phyloP scores from a whole-genome alignment of 2,888 invertebrate species.

The Netelia inedita region DNA sequence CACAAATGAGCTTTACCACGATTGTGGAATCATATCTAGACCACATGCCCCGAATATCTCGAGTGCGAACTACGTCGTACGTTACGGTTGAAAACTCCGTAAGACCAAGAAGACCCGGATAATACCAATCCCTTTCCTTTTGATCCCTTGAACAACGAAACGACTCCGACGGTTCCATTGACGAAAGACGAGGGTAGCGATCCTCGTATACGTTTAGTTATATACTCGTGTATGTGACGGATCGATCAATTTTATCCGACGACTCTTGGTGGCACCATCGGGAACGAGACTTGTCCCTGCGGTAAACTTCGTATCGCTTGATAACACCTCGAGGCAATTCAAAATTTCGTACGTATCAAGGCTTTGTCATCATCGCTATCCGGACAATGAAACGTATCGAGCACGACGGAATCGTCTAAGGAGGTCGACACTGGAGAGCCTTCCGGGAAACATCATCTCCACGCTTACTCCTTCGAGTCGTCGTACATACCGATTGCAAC shows the following conservation, averaged over 20 bases:
- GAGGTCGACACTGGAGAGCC: too few relatives aligned
- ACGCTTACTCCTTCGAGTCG: too few relatives aligned
- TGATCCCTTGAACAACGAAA: background rate
- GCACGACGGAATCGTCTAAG: too few relatives aligned
- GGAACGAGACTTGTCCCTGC: too few relatives aligned
- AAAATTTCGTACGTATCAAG: background rate
- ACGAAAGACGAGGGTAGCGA: background rate
- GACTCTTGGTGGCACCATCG: background rate
- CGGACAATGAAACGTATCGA: background rate
- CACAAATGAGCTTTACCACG: conserved; percentile 47
- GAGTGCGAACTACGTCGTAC: background rate
- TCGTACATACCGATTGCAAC: too few relatives aligned
- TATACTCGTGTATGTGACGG: too few relatives aligned
- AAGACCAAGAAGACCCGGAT: background rate
- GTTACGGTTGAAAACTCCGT: background rate
- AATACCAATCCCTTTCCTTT: too few relatives aligned
- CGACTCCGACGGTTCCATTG: background rate
- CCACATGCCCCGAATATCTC: conserved; percentile 27
- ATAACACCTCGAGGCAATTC: conserved; percentile 14
- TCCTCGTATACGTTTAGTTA: background rate
- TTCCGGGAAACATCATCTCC: too few relatives aligned
- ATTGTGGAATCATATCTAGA: conserved; percentile 40
- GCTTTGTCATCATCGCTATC: background rate
- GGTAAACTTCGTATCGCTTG: conserved; percentile 20
- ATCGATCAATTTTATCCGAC: conserved; percentile 4